phyloP scores from a whole-genome alignment of 1,140 invertebrate species.

The Brachionus paranguensis region DNA sequence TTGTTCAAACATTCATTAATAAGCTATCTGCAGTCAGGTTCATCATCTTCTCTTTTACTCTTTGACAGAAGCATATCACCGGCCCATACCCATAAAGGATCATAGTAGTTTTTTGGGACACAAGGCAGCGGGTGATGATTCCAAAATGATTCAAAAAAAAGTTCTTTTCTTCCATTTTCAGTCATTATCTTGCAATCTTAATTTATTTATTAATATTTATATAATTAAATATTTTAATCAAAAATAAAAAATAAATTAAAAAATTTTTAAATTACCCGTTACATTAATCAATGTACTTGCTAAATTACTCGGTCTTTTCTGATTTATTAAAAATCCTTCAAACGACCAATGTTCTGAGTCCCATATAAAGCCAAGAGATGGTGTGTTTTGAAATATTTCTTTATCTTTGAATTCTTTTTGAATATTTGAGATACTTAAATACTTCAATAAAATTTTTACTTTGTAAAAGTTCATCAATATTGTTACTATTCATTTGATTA shows the following conservation, averaged over 20 bases:
- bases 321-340: background rate
- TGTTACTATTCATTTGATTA: background rate
- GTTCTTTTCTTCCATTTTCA: too few species aligned
- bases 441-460: too few species aligned
- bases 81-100: conserved; percentile 3
- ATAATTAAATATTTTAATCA: too few species aligned
- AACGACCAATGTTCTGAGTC: background rate
- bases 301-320: background rate
- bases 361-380: background rate
- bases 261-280: too few species aligned
- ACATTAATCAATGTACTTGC: background rate
- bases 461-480: background rate
- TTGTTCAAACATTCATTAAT: too few species aligned
- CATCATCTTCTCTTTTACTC: background rate
- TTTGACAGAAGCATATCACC: background rate
- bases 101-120: background rate
- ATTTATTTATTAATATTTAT: too few species aligned
- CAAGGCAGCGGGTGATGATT: background rate
- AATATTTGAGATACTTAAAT: too few species aligned
- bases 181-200: too few species aligned
- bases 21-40: too few species aligned
- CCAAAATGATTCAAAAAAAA: background rate
- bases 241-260: too few species aligned
- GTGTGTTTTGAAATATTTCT: too few species aligned
- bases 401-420: too few species aligned